Evolutionary conservation across 1,140 invertebrate species (phyloP), one percentile per base, ranked within the genome.

Genomic region (Chironomus striatipennis): DNA sequence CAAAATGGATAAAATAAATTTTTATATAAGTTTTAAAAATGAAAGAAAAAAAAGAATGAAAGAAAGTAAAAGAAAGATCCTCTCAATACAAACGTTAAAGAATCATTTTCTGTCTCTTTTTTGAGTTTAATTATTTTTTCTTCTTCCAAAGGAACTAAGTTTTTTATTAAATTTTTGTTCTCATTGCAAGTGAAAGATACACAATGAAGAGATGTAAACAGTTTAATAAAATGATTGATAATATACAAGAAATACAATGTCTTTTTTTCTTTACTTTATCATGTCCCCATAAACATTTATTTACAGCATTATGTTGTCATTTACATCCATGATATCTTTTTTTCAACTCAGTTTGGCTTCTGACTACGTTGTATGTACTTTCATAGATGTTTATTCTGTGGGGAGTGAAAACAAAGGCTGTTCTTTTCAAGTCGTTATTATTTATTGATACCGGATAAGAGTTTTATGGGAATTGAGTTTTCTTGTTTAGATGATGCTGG

Each of bases 211-310:
- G 47, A 57, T 57, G 47, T 57, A 57, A 57, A 57, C 47, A 57
- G n/a, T 57, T 57, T 57, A 57, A 57, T 57, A 57, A 57, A 57
- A 57, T 57, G 47, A 57, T 57, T 57, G 47, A 57, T n/a, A 34
- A 34, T 34, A 57, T 57, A n/a, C 47, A 57, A 57, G 4, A 34
- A 34, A 34, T n/a, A 57, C 12, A 57, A 15, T 57, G 47, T 12
- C 43, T 57, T 57, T 57, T 15, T n/a, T 57, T 57, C 15, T 15
- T n/a, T 57, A n/a, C 47, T 57, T 57, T 15, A 12, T 57, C 12
- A n/a, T 57, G 1, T 57, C 12, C 9, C 42, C 43, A 57, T 34
- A 34, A 34, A 34, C 24, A 34, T 34, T 34, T 34, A 34, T 34
- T 34, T 34, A 34, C 24, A 34, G 24, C 24, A 34, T 34, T 34